A percentile compares a stretch with the other conserved stretches of the same genome.
Conservation (phyloP, 2,113 vertebrate species). For the Delphinapterus leucas region DNA sequence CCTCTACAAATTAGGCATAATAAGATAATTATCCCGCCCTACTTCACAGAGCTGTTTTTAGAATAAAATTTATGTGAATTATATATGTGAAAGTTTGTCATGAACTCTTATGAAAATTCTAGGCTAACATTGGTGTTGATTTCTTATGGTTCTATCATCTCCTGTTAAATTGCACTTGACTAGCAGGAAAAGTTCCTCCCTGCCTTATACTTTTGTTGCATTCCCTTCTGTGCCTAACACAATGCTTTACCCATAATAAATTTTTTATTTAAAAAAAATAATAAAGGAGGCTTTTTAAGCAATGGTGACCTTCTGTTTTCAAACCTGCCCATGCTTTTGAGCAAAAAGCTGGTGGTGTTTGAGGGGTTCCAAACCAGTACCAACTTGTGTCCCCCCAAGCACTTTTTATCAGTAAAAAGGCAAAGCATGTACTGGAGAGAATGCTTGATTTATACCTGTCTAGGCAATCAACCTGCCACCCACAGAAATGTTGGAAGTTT, state of each 20-base stretch:
- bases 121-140: not conserved
- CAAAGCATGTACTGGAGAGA: slow-evolving; percentile 49
- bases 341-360: slow-evolving; percentile 38
- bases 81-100: not conserved
- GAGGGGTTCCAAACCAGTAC: slow-evolving; percentile 60
- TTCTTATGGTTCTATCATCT: not conserved
- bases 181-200: not conserved
- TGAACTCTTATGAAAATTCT: slow-evolving; percentile 6
- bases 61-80: not conserved
- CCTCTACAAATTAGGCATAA: not conserved
- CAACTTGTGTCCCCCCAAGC: slow-evolving; percentile 69
- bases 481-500: slow-evolving; percentile 60
- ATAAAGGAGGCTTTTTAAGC: not conserved
- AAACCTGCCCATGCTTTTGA: slow-evolving; percentile 42
- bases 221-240: not conserved
- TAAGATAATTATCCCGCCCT: not conserved
- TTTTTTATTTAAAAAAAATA: not conserved
- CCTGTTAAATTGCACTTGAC: not conserved
- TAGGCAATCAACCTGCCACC: slow-evolving; percentile 71
- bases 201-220: not conserved
- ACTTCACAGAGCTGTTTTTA: not conserved
- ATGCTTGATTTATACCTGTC: slow-evolving; percentile 70
- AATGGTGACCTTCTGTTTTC: slow-evolving; percentile 54
- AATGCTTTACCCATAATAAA: not conserved
- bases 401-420: slow-evolving; percentile 66